Evolutionary conservation across 92 coral and sea anemone genomes (phyloP).

Genomic region (Porites rus): DNA sequence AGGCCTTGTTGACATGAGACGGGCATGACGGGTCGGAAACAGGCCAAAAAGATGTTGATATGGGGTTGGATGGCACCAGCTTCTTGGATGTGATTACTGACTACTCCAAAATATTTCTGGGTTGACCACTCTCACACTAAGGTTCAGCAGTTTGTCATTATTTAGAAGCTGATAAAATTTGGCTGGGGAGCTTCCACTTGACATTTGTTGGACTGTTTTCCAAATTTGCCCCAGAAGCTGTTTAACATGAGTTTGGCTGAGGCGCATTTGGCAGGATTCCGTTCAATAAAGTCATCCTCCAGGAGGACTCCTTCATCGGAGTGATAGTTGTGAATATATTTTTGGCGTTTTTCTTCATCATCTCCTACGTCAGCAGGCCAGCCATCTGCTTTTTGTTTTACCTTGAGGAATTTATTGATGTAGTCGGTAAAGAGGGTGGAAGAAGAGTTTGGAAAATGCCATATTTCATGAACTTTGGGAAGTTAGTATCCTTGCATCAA

Average conservation of each 20-base stretch:
- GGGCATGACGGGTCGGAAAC: background rate
- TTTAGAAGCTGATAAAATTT: background rate
- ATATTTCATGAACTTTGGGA: background rate
- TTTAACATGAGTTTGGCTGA: slow-evolving; percentile 54
- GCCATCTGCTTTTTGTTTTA: slow-evolving; percentile 21
- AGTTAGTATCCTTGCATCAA: slow-evolving; percentile 3
- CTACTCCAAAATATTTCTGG: background rate
- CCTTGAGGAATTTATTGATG: slow-evolving; percentile 22
- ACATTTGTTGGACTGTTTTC: slow-evolving; percentile 1
- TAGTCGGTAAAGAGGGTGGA: background rate
- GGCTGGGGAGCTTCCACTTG: slow-evolving; percentile 7
- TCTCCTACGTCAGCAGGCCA: slow-evolving; percentile 6
- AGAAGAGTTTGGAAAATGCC: background rate
- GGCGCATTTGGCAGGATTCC: slow-evolving; percentile 19
- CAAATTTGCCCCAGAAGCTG: slow-evolving; percentile 35
- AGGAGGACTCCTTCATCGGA: slow-evolving; percentile 14
- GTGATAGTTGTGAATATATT: background rate
- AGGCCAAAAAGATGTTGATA: background rate
- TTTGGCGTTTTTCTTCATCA: background rate
- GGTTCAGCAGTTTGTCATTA: background rate
- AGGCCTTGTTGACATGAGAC: background rate
- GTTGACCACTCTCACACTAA: background rate
- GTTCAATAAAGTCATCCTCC: background rate
- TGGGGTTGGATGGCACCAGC: background rate
- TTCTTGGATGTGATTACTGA: background rate